These are phyloP conservation scores for Papilio demoleus DNA, from an alignment of 2,888 invertebrate genomes.

Conservation along the genomic window DNA sequence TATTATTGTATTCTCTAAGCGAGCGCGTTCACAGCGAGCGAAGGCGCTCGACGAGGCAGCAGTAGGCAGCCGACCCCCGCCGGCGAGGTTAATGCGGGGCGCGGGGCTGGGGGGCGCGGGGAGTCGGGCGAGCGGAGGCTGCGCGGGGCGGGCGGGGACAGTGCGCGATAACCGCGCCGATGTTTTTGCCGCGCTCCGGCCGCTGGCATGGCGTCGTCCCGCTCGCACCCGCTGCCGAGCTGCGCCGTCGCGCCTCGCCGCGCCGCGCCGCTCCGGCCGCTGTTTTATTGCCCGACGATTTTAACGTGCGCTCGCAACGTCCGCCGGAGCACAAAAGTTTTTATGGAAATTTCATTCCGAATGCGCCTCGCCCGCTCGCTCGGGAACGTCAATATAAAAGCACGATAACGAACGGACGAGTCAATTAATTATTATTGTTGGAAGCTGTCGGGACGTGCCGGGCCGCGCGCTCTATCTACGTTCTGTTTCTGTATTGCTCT, in stretches of 20 bases:
- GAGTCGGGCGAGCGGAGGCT: slow-evolving; percentile 51
- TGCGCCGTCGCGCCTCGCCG: slow-evolving; percentile 76
- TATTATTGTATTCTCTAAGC: slow-evolving; percentile 53
- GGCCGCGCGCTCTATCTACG: slow-evolving; percentile 67
- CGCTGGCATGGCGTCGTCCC: slow-evolving; percentile 71
- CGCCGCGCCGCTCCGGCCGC: slow-evolving; percentile 82
- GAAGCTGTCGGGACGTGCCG: slow-evolving; percentile 77
- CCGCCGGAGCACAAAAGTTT: slow-evolving; percentile 83
- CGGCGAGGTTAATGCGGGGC: slow-evolving; percentile 75
- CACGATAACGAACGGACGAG: slow-evolving; percentile 84
- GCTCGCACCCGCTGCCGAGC: slow-evolving; percentile 68
- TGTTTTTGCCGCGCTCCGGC: slow-evolving; percentile 82
- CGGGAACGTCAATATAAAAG: slow-evolving; percentile 82
- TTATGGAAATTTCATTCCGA: slow-evolving; percentile 84
- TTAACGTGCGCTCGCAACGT: slow-evolving; percentile 84
- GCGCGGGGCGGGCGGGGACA: slow-evolving; percentile 53
- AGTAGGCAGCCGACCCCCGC: slow-evolving; percentile 69
- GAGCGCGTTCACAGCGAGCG: slow-evolving; percentile 65
- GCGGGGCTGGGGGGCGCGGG: slow-evolving; percentile 53
- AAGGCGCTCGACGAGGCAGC: slow-evolving; percentile 69
- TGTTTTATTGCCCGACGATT: slow-evolving; percentile 84
- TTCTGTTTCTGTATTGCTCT: slow-evolving; percentile 59
- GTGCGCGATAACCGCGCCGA: slow-evolving; percentile 78
- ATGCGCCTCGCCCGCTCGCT: slow-evolving; percentile 80
- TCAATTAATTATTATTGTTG: slow-evolving; percentile 84